A percentile compares a stretch with the other conserved stretches of the same genome.
Conservation (phyloP, 2,888 invertebrate species). For the Eupithecia exiguata region DNA sequence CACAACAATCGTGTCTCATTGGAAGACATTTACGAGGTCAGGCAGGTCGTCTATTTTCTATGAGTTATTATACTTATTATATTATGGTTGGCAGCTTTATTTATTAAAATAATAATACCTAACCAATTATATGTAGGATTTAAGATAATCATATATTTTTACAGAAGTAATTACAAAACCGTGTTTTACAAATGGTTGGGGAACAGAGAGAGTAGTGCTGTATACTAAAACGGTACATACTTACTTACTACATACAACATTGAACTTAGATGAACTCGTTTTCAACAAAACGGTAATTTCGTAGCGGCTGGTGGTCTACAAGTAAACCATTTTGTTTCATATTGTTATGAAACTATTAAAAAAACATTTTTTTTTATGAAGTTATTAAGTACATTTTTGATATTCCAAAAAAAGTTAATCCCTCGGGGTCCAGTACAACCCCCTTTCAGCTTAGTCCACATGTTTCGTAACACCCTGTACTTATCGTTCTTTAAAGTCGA, state of each 20-base stretch:
- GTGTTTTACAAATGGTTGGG: not conserved
- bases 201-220: too few species aligned
- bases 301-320: not conserved
- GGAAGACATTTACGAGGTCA: slow-evolving; percentile 5
- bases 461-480: too few species aligned
- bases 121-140: too few species aligned
- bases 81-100: not conserved
- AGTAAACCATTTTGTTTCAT: not conserved
- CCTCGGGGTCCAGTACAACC: too few species aligned
- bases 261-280: not conserved
- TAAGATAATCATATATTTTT: not conserved
- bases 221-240: not conserved
- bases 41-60: not conserved
- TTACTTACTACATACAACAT: not conserved
- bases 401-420: too few species aligned
- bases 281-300: not conserved
- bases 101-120: not conserved
- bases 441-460: too few species aligned
- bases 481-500: not conserved
- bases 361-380: too few species aligned
- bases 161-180: not conserved
- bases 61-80: not conserved
- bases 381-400: too few species aligned
- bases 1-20: not conserved
- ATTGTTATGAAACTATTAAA: too few species aligned